These are phyloP conservation scores for Pipistrellus kuhlii DNA, from an alignment of 2,797 vertebrate genomes.

Conservation along the genomic window DNA sequence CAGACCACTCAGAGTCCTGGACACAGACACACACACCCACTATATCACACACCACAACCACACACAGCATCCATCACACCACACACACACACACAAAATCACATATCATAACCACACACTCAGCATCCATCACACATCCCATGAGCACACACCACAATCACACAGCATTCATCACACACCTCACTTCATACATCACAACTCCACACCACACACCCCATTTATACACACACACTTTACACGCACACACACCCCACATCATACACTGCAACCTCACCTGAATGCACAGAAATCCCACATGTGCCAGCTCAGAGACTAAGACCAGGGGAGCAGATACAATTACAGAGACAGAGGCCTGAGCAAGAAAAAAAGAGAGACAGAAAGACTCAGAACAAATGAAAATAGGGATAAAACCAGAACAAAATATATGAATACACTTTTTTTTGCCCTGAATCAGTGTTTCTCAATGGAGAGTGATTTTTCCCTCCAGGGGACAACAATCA, in stretches of 20 bases:
- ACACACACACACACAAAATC: background rate
- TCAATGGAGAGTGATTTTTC: background rate
- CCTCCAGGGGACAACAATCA: no score
- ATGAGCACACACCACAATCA: no score
- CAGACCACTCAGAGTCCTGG: background rate
- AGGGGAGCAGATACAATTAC: background rate
- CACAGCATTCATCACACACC: no score
- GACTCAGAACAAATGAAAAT: background rate
- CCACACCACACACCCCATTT: background rate
- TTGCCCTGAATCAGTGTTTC: background rate
- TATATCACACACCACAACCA: background rate
- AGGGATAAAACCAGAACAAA: background rate
- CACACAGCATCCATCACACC: background rate
- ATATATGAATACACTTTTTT: no score
- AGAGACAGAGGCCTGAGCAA: background rate
- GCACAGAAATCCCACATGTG: background rate
- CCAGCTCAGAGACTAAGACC: background rate
- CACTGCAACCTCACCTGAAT: background rate
- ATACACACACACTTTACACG: background rate
- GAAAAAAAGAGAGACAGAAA: background rate
- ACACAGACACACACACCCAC: background rate
- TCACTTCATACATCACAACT: no score
- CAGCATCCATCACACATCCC: no score
- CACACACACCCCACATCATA: background rate
- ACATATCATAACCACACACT: no score